Conservation (phyloP, 2,113 vertebrate species). For the Prionailurus viverrinus region DNA sequence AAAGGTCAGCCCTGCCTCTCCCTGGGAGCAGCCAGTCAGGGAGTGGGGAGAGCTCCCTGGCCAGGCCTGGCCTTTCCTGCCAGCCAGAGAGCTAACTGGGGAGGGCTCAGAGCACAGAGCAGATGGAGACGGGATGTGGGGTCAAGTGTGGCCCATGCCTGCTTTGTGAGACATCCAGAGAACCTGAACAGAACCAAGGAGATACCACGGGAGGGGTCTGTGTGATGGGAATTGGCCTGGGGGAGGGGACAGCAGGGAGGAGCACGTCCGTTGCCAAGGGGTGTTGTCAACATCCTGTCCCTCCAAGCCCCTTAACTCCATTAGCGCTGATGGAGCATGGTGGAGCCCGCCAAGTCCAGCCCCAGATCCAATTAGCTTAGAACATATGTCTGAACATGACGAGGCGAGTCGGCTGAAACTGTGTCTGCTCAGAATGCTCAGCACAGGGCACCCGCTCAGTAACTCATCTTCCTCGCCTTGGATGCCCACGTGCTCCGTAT, state of each 20-base stretch:
- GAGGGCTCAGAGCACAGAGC: background rate
- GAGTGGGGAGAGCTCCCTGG: background rate
- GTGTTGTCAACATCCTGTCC: background rate
- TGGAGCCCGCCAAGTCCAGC: slow-evolving; percentile 55
- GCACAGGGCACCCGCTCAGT: slow-evolving; percentile 66
- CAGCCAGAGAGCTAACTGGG: background rate
- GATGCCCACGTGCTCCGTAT: background rate
- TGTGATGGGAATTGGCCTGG: background rate
- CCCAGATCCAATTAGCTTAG: slow-evolving; percentile 68
- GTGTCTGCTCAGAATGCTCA: slow-evolving; percentile 65
- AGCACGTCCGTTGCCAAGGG: background rate
- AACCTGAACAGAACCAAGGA: background rate
- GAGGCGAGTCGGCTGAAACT: slow-evolving; percentile 14
- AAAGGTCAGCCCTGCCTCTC: background rate
- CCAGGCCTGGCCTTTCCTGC: background rate
- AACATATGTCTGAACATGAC: slow-evolving; percentile 69
- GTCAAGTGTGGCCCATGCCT: background rate
- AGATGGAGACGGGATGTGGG: background rate
- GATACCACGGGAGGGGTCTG: no score
- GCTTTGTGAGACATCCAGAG: background rate
- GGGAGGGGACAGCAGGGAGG: background rate
- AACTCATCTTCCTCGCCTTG: background rate
- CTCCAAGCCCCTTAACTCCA: background rate
- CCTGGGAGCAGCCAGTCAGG: background rate
- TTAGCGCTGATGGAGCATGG: background rate